Evolutionary conservation across 2,797 vertebrate genomes (phyloP).

Genomic region (Sebastes kiyomatsui): DNA sequence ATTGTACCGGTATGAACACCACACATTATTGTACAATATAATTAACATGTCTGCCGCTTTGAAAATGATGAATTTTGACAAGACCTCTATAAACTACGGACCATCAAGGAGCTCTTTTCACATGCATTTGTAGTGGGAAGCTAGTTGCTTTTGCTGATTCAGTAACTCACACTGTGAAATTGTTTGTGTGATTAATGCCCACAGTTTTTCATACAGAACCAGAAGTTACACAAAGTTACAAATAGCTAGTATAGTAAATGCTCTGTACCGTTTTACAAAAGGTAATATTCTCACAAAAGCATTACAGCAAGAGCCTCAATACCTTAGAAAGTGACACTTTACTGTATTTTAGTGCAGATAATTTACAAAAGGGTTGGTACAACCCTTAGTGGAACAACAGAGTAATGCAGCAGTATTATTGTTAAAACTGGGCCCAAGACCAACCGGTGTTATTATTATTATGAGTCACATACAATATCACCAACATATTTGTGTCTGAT

Average conservation of each 20-base stretch:
- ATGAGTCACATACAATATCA: background rate
- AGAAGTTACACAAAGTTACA: slow-evolving; percentile 43
- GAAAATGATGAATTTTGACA: slow-evolving; percentile 15
- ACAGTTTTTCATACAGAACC: slow-evolving; percentile 39
- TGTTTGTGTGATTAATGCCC: slow-evolving; percentile 17
- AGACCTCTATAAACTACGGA: slow-evolving; percentile 23
- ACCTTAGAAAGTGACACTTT: slow-evolving; percentile 38
- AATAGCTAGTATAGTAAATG: slow-evolving; percentile 33
- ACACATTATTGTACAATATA: slow-evolving; percentile 37
- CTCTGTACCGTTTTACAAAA: slow-evolving; percentile 46
- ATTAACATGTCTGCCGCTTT: slow-evolving; percentile 24
- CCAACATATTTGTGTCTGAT: slow-evolving; percentile 4
- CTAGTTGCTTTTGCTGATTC: slow-evolving; percentile 24
- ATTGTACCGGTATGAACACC: slow-evolving; percentile 43
- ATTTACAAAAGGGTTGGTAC: slow-evolving; percentile 23
- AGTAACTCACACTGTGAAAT: slow-evolving; percentile 11
- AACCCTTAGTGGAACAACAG: slow-evolving; percentile 19
- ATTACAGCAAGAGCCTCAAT: slow-evolving; percentile 23
- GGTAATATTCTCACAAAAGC: slow-evolving; percentile 33
- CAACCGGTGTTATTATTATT: slow-evolving; percentile 11
- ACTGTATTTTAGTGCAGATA: slow-evolving; percentile 31
- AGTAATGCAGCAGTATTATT: slow-evolving; percentile 25
- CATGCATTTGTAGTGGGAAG: slow-evolving; percentile 41
- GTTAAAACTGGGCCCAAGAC: slow-evolving; percentile 6
- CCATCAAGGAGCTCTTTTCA: slow-evolving; percentile 32